Evolutionary conservation across 2,113 vertebrate genomes (phyloP), one percentile per base, ranked within the genome.

Genomic region (Girardinichthys multiradiatus): DNA sequence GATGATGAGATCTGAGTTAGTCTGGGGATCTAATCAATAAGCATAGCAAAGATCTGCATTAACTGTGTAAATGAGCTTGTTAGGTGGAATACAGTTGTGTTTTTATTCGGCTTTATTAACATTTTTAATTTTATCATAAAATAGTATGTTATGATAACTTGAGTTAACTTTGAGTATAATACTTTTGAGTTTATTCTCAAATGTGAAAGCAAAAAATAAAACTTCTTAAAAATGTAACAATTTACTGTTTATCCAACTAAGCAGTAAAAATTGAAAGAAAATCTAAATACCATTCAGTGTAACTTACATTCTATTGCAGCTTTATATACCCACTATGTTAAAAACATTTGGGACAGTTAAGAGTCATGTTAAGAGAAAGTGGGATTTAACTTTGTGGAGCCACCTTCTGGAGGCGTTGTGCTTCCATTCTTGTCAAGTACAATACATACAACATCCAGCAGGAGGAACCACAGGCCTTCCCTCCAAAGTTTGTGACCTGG

Each of bases 391-490:
- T 27, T 27, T 8, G 1, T 19, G 37, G 45, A 74, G 35, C 35
- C 45, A 24, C 21, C 65, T 45, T 66, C 26, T 72, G 64, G 45
- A 17, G 17, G 33, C 19, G 29, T 57, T 72, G 30, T 54, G 33
- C 64, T 27, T n/a, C 27, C 66, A 48, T 31, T 35, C 65, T 9
- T 57, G 17, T 45, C 35, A 27, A 4, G 8, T 65, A 82, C 82
- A 91, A 31, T 91, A 74, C 83, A 77, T 13, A 17, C 0, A 28
- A 28, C 69, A 19, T 75, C 92, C 94, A 91, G 87, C 57, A 91
- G 93, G 88, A 89, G 92, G 92, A 89, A 57, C 65, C 89, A 93
- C 64, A 86, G 30, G 61, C 76, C 85, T 89, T 90, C 54, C 69
- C 75, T 90, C 79, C 33, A 71, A 76, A 76, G 73, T 39, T 54